Base-by-base conservation (phyloP, 92 coral and sea anemone species). In the Galaxea fascicularis region DNA sequence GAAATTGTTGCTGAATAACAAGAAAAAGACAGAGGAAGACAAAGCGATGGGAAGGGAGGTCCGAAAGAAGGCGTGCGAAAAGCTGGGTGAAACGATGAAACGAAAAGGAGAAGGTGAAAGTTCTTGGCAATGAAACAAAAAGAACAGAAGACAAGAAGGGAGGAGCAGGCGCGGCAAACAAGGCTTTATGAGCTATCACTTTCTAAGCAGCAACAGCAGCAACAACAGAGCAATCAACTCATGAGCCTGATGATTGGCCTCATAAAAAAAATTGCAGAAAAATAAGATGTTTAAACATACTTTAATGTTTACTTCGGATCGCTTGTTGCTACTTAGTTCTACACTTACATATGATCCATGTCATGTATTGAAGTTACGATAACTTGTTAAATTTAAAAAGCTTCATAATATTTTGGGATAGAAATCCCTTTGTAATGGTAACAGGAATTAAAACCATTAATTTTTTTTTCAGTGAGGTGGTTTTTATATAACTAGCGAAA, bases 21-120 rank as follows among this genome's bases (percentile, higher is more conserved):
- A 44, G 83, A 74, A 83, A 74, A 83, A 74, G 47, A 45, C 60
- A 18, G 71, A 84, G 70, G 30, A 84, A 73, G 88, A 74, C 65
- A 58, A 73, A 45, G 88, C 83, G 12, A 65, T 73, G 72, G 88
- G 88, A 84, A 77, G 66, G 77, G 85, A 80, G 64, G 65, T 80
- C 35, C 60, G 86, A 81, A 69, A 46, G 69, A 49, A 29, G 78
- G 86, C 86, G 30, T 81, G 86, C 63, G 85, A 79, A 81, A 81
- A 81, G 86, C 78, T 81, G 77, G 66, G 77, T n/a, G 78, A 70
- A 69, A 69, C 78, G 64, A 81, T 49, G 65, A 81, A 81, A 53
- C 65, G 77, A 26, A 81, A 81, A 66, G 67, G 28, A 54, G 77
- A 71, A 49, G 86, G 67, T 7, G 80, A 76, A 51, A 67, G 56